Conservation (phyloP, 1,140 invertebrate genomes). For the Cyclina sinensis region DNA sequence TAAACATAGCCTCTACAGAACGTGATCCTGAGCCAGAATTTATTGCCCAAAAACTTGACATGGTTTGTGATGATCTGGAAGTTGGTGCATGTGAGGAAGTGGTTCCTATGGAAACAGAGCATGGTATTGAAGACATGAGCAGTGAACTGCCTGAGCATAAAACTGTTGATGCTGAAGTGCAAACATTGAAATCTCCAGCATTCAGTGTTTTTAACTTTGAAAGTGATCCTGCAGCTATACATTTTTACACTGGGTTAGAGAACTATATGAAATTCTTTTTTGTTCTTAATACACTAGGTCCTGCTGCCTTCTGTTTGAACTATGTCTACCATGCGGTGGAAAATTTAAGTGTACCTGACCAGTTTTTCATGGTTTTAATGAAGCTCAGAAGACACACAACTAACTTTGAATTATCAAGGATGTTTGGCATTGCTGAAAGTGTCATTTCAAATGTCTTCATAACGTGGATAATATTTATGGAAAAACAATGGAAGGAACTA, state of each 20-base stretch:
- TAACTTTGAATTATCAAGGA: slow-evolving; percentile 65
- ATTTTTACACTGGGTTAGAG: slow-evolving; percentile 69
- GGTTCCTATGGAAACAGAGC: not conserved
- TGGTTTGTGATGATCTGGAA: not conserved
- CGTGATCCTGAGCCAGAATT: not conserved
- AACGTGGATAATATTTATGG: slow-evolving; percentile 69
- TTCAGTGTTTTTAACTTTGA: slow-evolving; percentile 36
- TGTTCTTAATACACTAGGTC: slow-evolving; percentile 66
- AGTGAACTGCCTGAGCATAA: too few species aligned
- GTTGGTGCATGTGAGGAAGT: not conserved
- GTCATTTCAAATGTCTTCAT: slow-evolving; percentile 61
- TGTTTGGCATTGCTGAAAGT: slow-evolving; percentile 60
- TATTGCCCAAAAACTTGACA: not conserved
- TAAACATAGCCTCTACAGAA: not conserved
- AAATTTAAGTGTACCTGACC: slow-evolving; percentile 47
- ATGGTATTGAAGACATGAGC: not conserved
- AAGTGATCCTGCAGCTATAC: slow-evolving; percentile 29
- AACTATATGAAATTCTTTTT: slow-evolving; percentile 58
- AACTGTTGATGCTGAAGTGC: slow-evolving; percentile 3
- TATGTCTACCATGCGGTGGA: slow-evolving; percentile 57
- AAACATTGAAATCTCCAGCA: not conserved
- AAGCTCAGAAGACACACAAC: slow-evolving; percentile 58
- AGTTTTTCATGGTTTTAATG: slow-evolving; percentile 66
- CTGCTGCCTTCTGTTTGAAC: slow-evolving; percentile 59
- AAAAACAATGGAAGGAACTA: slow-evolving; percentile 61